These are phyloP conservation scores for Drosophila maculinotata DNA, from an alignment of 2,888 invertebrate genomes.

Conservation along the genomic window DNA sequence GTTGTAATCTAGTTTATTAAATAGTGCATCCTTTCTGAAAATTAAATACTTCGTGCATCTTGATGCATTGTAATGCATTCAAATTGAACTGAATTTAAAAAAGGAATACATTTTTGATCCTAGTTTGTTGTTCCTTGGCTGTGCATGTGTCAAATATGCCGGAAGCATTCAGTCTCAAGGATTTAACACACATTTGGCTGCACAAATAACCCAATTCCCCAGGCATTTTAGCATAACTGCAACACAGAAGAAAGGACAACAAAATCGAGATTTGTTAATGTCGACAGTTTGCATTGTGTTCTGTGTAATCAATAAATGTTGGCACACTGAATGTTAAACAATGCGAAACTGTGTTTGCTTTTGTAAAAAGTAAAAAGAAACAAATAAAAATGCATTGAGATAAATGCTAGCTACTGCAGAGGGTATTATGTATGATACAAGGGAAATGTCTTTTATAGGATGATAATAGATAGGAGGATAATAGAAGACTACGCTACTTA, in stretches of 20 bases:
- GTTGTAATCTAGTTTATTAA: too few species aligned
- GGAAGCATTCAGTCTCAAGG: constrained; percentile 8
- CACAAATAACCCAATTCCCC: constrained; percentile 52
- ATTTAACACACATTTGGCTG: constrained; percentile 16
- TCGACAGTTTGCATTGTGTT: constrained; percentile 20
- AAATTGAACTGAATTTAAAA: too few species aligned
- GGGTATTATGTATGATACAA: too few species aligned
- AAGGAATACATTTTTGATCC: background rate
- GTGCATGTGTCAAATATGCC: background rate
- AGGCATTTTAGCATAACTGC: constrained; percentile 30
- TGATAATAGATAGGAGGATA: too few species aligned
- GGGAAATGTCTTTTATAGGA: too few species aligned
- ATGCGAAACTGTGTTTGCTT: constrained; percentile 28
- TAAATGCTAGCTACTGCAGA: background rate
- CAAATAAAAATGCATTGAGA: background rate
- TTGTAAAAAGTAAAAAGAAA: background rate
- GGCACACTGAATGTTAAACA: constrained; percentile 36
- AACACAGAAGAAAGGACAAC: constrained; percentile 10
- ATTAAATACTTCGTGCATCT: too few species aligned
- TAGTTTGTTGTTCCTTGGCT: background rate
- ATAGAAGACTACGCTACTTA: too few species aligned
- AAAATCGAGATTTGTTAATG: constrained; percentile 15
- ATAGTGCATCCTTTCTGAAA: too few species aligned
- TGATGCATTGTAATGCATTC: too few species aligned
- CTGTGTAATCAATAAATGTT: constrained; percentile 31